Evolutionary conservation across 2,888 invertebrate species (phyloP), one percentile per base, ranked within the genome.

Genomic region (Aspidiotus destructor): DNA sequence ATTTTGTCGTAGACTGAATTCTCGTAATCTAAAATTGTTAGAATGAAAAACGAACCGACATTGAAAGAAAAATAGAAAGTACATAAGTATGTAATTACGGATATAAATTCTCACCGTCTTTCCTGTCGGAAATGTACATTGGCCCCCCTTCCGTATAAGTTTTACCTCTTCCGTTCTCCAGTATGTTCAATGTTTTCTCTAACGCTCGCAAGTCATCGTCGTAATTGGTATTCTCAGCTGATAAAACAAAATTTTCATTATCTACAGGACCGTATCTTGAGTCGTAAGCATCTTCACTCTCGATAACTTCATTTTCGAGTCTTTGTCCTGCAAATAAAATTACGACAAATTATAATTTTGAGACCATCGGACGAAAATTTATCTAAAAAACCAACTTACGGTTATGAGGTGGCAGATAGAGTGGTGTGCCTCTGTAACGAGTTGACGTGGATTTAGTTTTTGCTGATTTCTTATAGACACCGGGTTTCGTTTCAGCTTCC

Each of bases 371-470:
- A 11, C 2, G 62, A 40, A 13, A 52, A 13, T n/a, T 17, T 53
- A 28, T 2, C 3, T 48, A 6, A 13, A 48, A 48, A 48, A n/a
- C 11, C 6, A 41, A 62, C 69, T 69, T 57, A 69, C 69, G 55
- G 55, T 62, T 61, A 42, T 62, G 69, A 55, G 28, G 52, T 10
- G 69, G 69, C 28, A 69, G 28, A n/a, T 69, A 69, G 8, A 69
- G 17, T 16, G 69, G 69, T 6, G 69, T 69, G 40, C 69, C 69
- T 17, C 69, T 15, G 16, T 62, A 69, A 11, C 69, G 62, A 28
- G 69, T 48, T 13, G 67, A 42, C 5, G 67, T 67, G 8, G 67
- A 67, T 52, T 67, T 67, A 15, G 58, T 44, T 44, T 65, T 57
- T 15, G 48, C 42, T 53, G 54, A 55, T 57, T 65, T 65, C 41